Conservation (phyloP, 1,140 invertebrate species). For the Bicyclus anynana region DNA sequence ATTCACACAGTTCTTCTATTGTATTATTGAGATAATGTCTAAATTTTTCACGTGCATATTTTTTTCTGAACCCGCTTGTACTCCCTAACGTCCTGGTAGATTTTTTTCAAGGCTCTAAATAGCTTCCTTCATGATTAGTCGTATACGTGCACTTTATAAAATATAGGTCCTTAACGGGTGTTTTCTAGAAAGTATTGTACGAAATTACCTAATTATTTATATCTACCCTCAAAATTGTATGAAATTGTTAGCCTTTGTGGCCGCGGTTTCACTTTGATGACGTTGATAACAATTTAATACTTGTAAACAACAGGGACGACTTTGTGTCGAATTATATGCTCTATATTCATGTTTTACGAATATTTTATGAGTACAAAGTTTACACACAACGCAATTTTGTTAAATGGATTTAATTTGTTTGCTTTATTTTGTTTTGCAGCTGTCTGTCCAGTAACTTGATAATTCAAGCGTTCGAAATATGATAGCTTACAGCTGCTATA, state of each 20-base stretch:
- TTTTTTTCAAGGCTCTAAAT: conserved; percentile 13
- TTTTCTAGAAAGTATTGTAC: neutral
- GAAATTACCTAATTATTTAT: conserved; percentile 37
- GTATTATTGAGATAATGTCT: neutral
- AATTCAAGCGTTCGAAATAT: no score
- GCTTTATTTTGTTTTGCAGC: neutral
- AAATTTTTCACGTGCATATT: neutral
- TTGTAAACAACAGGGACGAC: conserved; percentile 40
- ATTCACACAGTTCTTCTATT: conserved; percentile 5
- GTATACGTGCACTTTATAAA: neutral
- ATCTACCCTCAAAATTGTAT: conserved; percentile 50
- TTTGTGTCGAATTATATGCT: conserved; percentile 5
- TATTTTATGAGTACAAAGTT: neutral
- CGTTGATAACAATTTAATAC: conserved; percentile 52
- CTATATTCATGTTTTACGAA: neutral
- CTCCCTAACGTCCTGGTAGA: neutral
- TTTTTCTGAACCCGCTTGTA: neutral
- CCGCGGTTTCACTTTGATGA: conserved; percentile 64
- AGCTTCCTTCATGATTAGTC: conserved; percentile 4
- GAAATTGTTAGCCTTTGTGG: conserved; percentile 32
- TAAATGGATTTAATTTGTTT: neutral
- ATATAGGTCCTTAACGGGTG: neutral
- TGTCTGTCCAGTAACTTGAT: no score
- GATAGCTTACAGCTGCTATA: no score
- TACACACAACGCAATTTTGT: neutral